phyloP scores from a whole-genome alignment of 37 sponge, comb jelly and placozoan genomes.

The Amphimedon queenslandica region DNA sequence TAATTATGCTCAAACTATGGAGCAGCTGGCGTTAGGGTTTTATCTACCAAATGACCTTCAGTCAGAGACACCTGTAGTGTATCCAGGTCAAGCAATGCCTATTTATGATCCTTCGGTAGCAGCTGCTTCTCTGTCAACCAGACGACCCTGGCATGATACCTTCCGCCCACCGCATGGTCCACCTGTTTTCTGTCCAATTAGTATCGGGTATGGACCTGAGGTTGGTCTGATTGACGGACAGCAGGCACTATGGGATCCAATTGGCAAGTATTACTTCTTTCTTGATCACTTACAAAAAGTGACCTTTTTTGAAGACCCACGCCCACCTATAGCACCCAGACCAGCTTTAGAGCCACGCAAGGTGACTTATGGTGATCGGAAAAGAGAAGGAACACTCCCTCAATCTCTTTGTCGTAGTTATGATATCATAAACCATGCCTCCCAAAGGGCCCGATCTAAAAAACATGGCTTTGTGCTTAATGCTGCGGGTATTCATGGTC shows the following conservation, averaged over 20 bases:
- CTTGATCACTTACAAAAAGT: constrained; percentile 37
- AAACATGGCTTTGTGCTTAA: constrained; percentile 27
- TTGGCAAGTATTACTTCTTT: constrained; percentile 34
- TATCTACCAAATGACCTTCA: constrained; percentile 15
- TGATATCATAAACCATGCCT: neutral
- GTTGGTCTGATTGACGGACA: constrained; percentile 33
- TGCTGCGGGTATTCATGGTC: constrained; percentile 33
- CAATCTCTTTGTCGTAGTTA: neutral
- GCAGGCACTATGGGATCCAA: constrained; percentile 68
- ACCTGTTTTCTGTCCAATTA: constrained; percentile 36
- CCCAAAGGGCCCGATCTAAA: constrained; percentile 32
- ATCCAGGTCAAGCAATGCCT: constrained; percentile 25
- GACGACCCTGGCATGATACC: constrained; percentile 51
- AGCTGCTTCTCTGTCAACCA: constrained; percentile 33
- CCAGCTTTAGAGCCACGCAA: constrained; percentile 11
- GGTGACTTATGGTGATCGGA: constrained; percentile 6
- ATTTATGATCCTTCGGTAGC: constrained; percentile 50
- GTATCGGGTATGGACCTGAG: constrained; percentile 69
- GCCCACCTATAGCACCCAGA: constrained; percentile 16
- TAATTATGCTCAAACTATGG: constrained; percentile 11
- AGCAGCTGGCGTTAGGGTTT: constrained; percentile 11
- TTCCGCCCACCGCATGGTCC: constrained; percentile 70
- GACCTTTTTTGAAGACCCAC: constrained; percentile 53
- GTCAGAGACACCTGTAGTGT: neutral
- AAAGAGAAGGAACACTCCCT: neutral